Evolutionary conservation across 37 sponge, comb jelly and placozoan genomes (phyloP).

Genomic region (Eunapius fragilis): DNA sequence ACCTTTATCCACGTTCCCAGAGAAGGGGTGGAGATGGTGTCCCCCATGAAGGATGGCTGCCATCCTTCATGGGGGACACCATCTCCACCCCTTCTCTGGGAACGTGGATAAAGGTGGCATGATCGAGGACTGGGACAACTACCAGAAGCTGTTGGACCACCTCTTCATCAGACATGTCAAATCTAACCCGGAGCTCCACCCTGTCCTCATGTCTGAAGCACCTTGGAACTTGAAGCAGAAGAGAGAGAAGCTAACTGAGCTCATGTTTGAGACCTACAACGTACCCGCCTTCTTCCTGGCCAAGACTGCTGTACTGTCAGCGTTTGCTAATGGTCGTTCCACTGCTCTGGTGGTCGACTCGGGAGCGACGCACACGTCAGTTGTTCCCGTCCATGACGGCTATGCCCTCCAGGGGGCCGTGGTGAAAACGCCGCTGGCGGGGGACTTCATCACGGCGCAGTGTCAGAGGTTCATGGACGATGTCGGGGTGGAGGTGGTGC

Average conservation of each 20-base stretch:
- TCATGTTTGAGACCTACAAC: slow-evolving; percentile 99
- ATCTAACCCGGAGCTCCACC: slow-evolving; percentile 81
- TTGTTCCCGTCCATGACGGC: slow-evolving; percentile 96
- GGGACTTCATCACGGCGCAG: slow-evolving; percentile 89
- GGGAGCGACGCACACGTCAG: slow-evolving; percentile 91
- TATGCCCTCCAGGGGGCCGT: slow-evolving; percentile 85
- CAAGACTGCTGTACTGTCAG: slow-evolving; percentile 95
- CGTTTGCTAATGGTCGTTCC: slow-evolving; percentile 98
- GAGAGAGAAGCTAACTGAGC: slow-evolving; percentile 92
- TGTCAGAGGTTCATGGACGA: slow-evolving; percentile 78
- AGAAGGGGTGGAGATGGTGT: too few relatives aligned
- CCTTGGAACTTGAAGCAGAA: slow-evolving; percentile 91
- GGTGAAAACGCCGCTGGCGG: slow-evolving; percentile 87
- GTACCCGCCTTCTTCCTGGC: slow-evolving; percentile 94
- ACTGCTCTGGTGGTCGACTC: slow-evolving; percentile 94
- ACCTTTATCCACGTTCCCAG: too few relatives aligned
- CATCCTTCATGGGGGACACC: too few relatives aligned
- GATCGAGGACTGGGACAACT: too few relatives aligned
- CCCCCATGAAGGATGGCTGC: too few relatives aligned
- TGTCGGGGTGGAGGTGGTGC: slow-evolving; percentile 76
- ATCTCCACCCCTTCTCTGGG: too few relatives aligned
- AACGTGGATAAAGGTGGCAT: too few relatives aligned
- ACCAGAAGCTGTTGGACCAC: too few relatives aligned
- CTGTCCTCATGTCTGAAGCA: slow-evolving; percentile 90
- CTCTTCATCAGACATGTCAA: slow-evolving; percentile 78